Evolutionary conservation across 2,797 vertebrate species (phyloP), one percentile per base, ranked within the genome.

Genomic region (Clarias platycephalus): DNA sequence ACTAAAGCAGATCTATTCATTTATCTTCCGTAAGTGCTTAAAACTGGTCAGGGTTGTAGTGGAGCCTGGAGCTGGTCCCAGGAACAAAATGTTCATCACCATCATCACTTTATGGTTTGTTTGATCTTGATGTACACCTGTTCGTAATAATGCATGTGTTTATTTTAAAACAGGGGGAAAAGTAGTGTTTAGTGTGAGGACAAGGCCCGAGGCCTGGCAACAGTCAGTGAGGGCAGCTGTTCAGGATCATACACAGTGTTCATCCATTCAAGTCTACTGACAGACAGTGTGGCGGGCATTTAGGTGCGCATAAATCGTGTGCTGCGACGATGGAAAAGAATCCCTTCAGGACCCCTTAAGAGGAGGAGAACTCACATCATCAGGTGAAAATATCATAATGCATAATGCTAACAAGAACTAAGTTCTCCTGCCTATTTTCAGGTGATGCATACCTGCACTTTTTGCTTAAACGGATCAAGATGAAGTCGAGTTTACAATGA

Each of bases 381-480:
- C 74, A 60, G n/a, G 76, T 22, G 18, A n/a, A 62, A 78, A 62
- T 13, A 10, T n/a, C 28, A 63, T 75, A 31, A 75, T 57, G 24
- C 22, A 0, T 60, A 37, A 58, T 34, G 53, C 28, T 58, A 24
- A 76, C 22, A 22, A 58, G 5, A 31, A 28, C 16, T 31, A 22
- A 22, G 16, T 34, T 76, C 28, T 40, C 26, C 16, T 31, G 10
- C 9, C 10, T 60, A 37, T 60, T 78, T 62, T 40, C 12, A 62
- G 53, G 26, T 20, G 37, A 37, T 34, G 53, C 57, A 24, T 24
- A 60, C 55, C 31, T 62, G 57, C 57, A 15, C 6, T 15, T 67
- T 72, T 74, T 49, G 71, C 53, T 84, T 87, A 88, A 90, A 86
- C 60, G 66, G 83, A 71, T 87, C 81, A 86, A 63, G 85, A 84